These are phyloP conservation scores for Mesaphorura yosii DNA, from an alignment of 1,140 invertebrate genomes.

Conservation along the genomic window DNA sequence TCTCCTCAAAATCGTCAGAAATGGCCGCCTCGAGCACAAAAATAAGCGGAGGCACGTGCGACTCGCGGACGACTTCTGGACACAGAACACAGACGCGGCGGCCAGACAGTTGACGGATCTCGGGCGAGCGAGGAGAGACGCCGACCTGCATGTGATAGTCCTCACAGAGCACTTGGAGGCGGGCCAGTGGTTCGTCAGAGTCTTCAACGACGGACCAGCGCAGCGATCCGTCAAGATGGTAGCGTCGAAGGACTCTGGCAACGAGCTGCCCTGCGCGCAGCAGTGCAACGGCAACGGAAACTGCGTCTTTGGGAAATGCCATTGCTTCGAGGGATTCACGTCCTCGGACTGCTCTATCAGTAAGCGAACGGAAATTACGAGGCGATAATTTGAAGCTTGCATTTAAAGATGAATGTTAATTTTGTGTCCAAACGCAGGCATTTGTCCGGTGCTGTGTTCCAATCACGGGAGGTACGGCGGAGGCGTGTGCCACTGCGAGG, in stretches of 20 bases:
- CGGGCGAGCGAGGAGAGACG: not conserved
- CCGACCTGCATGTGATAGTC: conserved; percentile 25
- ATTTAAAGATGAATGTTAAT: not conserved
- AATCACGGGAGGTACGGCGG: conserved; percentile 91
- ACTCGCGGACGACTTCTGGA: not conserved
- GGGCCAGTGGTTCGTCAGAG: conserved; percentile 85
- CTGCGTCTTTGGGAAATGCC: conserved; percentile 86
- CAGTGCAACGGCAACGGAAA: conserved; percentile 90
- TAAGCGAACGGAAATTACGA: not conserved
- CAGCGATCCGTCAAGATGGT: conserved; percentile 57
- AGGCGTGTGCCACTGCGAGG: conserved; percentile 89
- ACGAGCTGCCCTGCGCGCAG: conserved; percentile 70
- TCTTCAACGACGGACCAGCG: conserved; percentile 82
- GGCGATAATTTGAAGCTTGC: not conserved
- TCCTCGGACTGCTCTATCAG: conserved; percentile 58
- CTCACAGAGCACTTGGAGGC: conserved; percentile 64
- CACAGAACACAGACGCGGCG: not conserved
- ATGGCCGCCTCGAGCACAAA: conserved; percentile 58
- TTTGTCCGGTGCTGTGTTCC: conserved; percentile 95
- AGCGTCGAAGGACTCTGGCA: conserved; percentile 62
- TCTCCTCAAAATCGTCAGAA: conserved; percentile 81
- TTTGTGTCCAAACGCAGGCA: conserved; percentile 43
- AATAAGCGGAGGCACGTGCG: conserved; percentile 38
- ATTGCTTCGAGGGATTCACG: conserved; percentile 88
- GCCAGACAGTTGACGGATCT: not conserved